A percentile compares a stretch with the other conserved stretches of the same genome.
Evolutionary conservation across 2,797 vertebrate genomes (phyloP).

Genomic region (Chaetophractus vellerosus): DNA sequence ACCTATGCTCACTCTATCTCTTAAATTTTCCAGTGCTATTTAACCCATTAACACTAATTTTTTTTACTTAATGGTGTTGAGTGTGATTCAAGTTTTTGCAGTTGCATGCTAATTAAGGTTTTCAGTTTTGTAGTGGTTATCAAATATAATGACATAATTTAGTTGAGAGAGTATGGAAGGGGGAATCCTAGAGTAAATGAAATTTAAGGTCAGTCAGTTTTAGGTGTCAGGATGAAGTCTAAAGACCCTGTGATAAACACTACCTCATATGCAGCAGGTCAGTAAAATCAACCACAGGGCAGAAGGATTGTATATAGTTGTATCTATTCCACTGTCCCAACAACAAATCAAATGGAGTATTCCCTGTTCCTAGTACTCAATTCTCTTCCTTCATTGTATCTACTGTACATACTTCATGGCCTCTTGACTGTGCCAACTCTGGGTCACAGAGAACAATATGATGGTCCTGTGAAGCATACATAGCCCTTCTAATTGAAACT

Average conservation of each 20-base stretch:
- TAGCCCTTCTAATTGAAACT: neutral
- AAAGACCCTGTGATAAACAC: neutral
- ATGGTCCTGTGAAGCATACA: neutral
- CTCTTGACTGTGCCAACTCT: neutral
- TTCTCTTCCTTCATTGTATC: neutral
- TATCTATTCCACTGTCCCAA: neutral
- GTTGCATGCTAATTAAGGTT: neutral
- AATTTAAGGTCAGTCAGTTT: neutral
- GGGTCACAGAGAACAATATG: neutral
- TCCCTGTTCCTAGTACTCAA: neutral
- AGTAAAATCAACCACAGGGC: neutral
- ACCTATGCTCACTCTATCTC: neutral
- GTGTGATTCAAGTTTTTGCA: neutral
- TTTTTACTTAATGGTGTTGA: neutral
- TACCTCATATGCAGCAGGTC: neutral
- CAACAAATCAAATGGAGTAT: neutral
- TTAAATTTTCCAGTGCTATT: neutral
- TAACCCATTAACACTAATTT: neutral
- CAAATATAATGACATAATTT: neutral
- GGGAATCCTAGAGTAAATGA: neutral
- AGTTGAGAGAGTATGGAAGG: neutral
- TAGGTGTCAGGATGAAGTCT: neutral
- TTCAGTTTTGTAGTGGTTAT: conserved; percentile 5
- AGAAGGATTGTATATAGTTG: neutral
- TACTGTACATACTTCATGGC: neutral